Percentiles rank a stretch among this genome's conserved stretches.
phyloP scores from a whole-genome alignment of 2,888 invertebrate genomes.

The Drosophila imparisetae region DNA sequence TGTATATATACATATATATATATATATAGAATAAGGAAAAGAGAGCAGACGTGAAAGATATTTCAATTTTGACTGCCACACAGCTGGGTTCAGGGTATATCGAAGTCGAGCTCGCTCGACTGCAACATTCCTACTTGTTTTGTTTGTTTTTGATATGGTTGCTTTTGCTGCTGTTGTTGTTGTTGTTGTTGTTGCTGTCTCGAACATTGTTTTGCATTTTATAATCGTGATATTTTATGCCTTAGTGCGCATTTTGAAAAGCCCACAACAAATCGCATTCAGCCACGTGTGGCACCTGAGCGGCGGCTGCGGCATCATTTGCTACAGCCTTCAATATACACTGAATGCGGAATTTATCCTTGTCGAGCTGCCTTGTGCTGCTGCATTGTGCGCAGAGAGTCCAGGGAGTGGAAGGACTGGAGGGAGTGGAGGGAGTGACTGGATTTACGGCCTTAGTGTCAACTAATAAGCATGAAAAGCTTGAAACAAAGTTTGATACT shows the following conservation, averaged over 20 bases:
- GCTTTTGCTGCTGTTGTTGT: conserved; percentile 14
- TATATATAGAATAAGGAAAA: no score
- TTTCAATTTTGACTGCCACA: no score
- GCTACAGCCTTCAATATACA: conserved; percentile 47
- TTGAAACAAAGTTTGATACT: conserved; percentile 29
- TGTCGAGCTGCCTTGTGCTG: conserved; percentile 18
- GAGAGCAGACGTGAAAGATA: no score
- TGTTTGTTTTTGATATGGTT: conserved; percentile 30
- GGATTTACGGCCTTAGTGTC: conserved; percentile 40
- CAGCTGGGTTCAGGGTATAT: not conserved
- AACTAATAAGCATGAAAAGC: conserved; percentile 47
- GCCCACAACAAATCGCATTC: conserved; percentile 44
- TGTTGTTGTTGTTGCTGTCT: conserved; percentile 21
- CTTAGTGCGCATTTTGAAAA: conserved; percentile 55
- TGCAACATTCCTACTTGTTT: not conserved
- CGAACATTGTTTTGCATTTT: conserved; percentile 55
- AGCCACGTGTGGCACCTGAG: conserved; percentile 58
- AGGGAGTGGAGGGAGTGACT: conserved; percentile 19
- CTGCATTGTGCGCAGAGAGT: conserved; percentile 5
- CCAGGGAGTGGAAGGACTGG: conserved; percentile 16
- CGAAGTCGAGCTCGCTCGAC: not conserved
- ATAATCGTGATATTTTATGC: conserved; percentile 66
- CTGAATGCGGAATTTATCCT: conserved; percentile 39
- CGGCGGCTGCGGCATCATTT: conserved; percentile 25
- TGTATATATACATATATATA: no score